Evolutionary conservation across 2,888 invertebrate genomes (phyloP), one percentile per base, ranked within the genome.

Genomic region (Polietes domitor): DNA sequence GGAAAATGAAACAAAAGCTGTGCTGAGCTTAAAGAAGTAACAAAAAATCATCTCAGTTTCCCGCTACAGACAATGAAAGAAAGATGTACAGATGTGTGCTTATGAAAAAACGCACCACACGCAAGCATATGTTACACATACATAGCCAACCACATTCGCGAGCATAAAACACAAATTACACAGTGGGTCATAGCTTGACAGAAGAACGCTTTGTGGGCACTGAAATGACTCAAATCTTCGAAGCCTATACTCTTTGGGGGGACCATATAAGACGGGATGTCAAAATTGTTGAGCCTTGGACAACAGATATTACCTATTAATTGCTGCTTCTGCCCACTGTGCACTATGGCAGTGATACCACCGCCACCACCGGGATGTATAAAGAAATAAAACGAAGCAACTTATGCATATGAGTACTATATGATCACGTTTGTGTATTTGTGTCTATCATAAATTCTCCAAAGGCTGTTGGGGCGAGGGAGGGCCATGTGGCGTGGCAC

Each of bases 341-440:
- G 2, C 15, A 12, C 1, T 17, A 50, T 12, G 19, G 17, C 1
- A 50, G n/a, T n/a, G n/a, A n/a, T n/a, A n/a, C n/a, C n/a, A n/a
- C n/a, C 17, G 68, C 10, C 10, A 28, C 32, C 24, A 26, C 47
- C 47, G 47, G 26, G 9, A 70, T 24, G 17, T 74, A 58, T 41
- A 19, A 68, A 24, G 37, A 43, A 24, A 68, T 19, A 17, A 15
- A 26, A 17, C 0, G n/a, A 70, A 47, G 17, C 6, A 73, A 65
- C 53, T 21, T 76, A 32, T 76, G 53, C 77, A 26, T 58, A 58
- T 68, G 65, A 55, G 68, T 55, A 7, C 21, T 26, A 53, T 55
- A 68, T 76, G 68, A 76, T 68, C 76, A 76, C 75, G 75, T 55
- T 76, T 58, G 55, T 24, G 43, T 70, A 77, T 77, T 70, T 12